A percentile compares a stretch with the other conserved stretches of the same genome.
phyloP scores from a whole-genome alignment of 2,888 invertebrate species.

The Sceliomorpha sp. region DNA sequence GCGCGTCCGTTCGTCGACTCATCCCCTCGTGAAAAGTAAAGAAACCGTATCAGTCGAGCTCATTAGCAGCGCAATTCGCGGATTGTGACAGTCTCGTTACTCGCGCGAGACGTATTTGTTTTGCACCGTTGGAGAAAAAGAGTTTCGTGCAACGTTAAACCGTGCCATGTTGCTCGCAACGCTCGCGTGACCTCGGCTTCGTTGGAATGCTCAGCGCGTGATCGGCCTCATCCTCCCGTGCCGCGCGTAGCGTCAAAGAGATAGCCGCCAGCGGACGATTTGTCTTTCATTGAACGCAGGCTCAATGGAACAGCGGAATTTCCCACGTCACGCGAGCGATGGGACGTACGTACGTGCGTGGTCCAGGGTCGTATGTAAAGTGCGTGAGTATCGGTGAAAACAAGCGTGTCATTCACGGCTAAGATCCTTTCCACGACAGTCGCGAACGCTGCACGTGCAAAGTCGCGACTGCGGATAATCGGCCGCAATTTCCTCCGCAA shows the following conservation, averaged over 20 bases:
- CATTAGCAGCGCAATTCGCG: slow-evolving; percentile 2
- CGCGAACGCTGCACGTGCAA: not conserved
- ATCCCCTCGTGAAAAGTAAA: too few species aligned
- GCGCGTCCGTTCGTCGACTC: too few species aligned
- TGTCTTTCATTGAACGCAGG: slow-evolving; percentile 33
- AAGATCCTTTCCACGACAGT: slow-evolving; percentile 2
- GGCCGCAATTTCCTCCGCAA: not conserved
- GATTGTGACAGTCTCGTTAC: slow-evolving; percentile 10
- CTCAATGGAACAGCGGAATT: slow-evolving; percentile 41
- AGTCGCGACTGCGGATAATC: not conserved
- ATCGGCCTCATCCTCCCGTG: slow-evolving; percentile 29
- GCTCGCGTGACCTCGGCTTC: slow-evolving; percentile 30
- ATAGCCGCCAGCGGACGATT: slow-evolving; percentile 28
- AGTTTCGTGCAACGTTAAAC: slow-evolving; percentile 33
- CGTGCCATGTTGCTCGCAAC: slow-evolving; percentile 25
- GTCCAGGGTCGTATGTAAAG: slow-evolving; percentile 39
- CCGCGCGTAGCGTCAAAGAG: slow-evolving; percentile 13
- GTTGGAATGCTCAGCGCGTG: slow-evolving; percentile 19
- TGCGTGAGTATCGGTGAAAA: slow-evolving; percentile 1
- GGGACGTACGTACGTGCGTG: slow-evolving; percentile 3
- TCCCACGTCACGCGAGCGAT: slow-evolving; percentile 27
- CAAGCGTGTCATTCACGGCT: slow-evolving; percentile 11
- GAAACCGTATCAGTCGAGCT: slow-evolving; percentile 37
- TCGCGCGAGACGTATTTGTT: slow-evolving; percentile 11
- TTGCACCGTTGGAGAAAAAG: not conserved